Percentiles rank a stretch among this genome's conserved stretches.
phyloP scores from a whole-genome alignment of 2,113 vertebrate species.

The Oophaga pumilio region DNA sequence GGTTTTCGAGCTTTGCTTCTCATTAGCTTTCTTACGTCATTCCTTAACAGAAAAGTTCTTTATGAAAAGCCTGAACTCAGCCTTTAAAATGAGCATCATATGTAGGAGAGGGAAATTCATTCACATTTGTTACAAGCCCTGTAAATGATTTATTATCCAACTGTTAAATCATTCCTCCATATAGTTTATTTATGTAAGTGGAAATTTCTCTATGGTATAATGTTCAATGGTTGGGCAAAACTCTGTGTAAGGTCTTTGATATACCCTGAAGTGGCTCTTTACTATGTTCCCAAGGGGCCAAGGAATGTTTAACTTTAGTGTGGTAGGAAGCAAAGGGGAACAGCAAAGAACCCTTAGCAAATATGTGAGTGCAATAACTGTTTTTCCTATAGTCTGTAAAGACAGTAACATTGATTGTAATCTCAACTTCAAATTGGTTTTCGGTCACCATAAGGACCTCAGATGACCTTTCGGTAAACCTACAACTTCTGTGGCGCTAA shows the following conservation, averaged over 20 bases:
- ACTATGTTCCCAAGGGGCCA: constrained; percentile 66
- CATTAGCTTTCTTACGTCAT: constrained; percentile 29
- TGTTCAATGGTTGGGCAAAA: constrained; percentile 40
- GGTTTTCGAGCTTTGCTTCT: not conserved
- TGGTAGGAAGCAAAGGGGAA: constrained; percentile 73
- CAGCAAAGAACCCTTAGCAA: constrained; percentile 70
- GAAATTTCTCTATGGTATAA: constrained; percentile 43
- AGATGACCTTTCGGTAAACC: constrained; percentile 36
- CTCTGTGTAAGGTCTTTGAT: constrained; percentile 72
- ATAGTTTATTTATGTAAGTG: constrained; percentile 44
- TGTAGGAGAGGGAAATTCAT: constrained; percentile 35
- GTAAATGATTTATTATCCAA: constrained; percentile 39
- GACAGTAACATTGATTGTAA: constrained; percentile 75
- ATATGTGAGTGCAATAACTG: constrained; percentile 73
- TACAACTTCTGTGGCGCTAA: constrained; percentile 21
- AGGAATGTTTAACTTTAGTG: constrained; percentile 73
- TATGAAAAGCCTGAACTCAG: constrained; percentile 23
- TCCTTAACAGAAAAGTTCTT: constrained; percentile 22
- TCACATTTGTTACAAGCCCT: constrained; percentile 45
- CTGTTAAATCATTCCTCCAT: constrained; percentile 45
- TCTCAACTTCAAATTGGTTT: constrained; percentile 74
- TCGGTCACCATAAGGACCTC: constrained; percentile 56
- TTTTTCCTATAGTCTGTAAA: constrained; percentile 75
- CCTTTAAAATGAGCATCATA: constrained; percentile 31
- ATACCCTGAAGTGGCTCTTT: constrained; percentile 68